Conservation (phyloP, 2,797 vertebrate species). For the Mus minutoides region DNA sequence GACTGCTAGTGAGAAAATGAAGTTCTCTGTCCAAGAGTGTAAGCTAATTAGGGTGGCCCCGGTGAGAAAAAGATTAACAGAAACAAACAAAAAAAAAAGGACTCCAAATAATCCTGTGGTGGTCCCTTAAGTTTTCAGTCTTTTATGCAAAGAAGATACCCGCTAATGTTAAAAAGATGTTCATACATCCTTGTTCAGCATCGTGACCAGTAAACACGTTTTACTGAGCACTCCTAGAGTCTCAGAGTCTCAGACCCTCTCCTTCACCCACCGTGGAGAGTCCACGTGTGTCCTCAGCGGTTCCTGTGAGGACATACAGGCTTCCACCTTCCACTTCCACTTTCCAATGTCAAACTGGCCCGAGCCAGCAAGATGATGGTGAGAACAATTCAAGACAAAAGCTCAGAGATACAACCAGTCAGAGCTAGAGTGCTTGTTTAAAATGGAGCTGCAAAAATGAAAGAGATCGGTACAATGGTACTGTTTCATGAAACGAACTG, state of each 20-base stretch:
- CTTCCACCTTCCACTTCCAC: neutral
- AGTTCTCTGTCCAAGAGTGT: conserved; percentile 7
- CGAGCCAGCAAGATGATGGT: neutral
- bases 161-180: neutral
- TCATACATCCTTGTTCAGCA: neutral
- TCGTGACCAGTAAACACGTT: neutral
- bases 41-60: neutral
- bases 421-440: neutral
- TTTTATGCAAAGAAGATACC: neutral
- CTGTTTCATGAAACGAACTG: neutral
- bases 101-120: conserved; percentile 30
- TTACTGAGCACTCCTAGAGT: neutral
- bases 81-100: neutral
- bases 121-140: neutral
- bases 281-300: neutral
- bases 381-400: neutral
- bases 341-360: conserved; percentile 3
- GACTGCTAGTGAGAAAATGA: neutral
- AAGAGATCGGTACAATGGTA: neutral
- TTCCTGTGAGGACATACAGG: neutral
- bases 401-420: conserved; percentile 17
- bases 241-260: neutral
- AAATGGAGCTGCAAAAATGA: conserved; percentile 41
- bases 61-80: conserved; percentile 18
- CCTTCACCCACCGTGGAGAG: neutral